Base-by-base conservation (phyloP, 2,113 vertebrate species). In the Podarcis muralis region DNA sequence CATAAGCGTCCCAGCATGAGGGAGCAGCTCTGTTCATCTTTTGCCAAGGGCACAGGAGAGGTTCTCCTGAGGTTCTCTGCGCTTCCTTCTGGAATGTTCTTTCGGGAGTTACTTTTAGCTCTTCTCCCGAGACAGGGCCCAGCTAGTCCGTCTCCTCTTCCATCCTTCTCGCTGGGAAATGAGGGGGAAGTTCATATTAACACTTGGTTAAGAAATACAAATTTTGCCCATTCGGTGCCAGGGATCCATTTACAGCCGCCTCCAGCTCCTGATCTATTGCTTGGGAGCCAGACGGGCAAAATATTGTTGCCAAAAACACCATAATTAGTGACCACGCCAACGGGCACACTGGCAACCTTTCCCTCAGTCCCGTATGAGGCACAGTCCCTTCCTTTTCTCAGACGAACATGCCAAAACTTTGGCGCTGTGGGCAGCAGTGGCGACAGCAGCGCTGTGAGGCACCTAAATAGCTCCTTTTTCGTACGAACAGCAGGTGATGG, bases 341-440 rank as follows among this genome's bases (percentile, higher is more conserved):
- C 2, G 0, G 62, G 48, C 48, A 71, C 89, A 88, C 74, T 65
- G 4, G 59, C 18, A 81, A 81, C 79, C 57, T 87, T 86, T 78
- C 59, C 43, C 40, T 78, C 90, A 68, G 68, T 23, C 6, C 12
- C 5, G 53, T 20, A 0, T 69, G 91, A 91, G 6, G 90, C 74
- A 90, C 53, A 16, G 16, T 32, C 5, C 62, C 6, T 85, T 27
- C 11, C 57, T 84, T 90, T 68, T 81, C 20, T 22, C 12, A 5
- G 37, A 48, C 66, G 80, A 22, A 84, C 62, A 74, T 62, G 22
- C 48, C 72, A 65, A 9, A 35, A 1, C 37, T 81, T 92, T 62
- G 84, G 40, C 80, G 65, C 57, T 90, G 90, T 75, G 32, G 68
- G 82, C 80, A 84, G 87, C 25, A 65, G 37, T 9, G 59, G 59